Evolutionary conservation across 2,113 vertebrate species (phyloP).

Genomic region (Cephalopholis sonnerati): DNA sequence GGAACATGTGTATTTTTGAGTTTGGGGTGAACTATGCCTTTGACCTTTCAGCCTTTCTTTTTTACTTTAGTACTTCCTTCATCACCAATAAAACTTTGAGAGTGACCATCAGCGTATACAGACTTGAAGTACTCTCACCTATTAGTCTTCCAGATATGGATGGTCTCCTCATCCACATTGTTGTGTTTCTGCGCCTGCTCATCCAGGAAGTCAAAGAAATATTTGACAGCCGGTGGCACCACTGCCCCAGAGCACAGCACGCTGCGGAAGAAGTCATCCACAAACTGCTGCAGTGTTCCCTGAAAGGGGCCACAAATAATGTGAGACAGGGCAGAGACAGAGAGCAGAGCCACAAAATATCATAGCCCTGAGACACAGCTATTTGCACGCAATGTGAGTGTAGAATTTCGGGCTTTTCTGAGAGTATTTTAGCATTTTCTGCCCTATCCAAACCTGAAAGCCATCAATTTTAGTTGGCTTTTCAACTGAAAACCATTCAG

Average conservation of each 20-base stretch:
- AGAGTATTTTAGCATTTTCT: slow-evolving; percentile 14
- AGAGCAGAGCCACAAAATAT: slow-evolving; percentile 20
- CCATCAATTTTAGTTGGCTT: slow-evolving; percentile 11
- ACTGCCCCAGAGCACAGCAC: slow-evolving; percentile 92
- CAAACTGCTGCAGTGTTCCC: slow-evolving; percentile 98
- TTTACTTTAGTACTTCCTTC: not conserved
- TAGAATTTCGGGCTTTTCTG: slow-evolving; percentile 1
- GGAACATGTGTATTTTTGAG: too few species aligned
- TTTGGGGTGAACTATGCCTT: too few species aligned
- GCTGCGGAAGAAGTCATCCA: slow-evolving; percentile 97
- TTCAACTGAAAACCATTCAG: not conserved
- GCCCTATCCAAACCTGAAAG: not conserved
- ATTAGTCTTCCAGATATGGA: slow-evolving; percentile 99
- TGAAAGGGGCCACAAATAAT: slow-evolving; percentile 74
- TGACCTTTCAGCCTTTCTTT: too few species aligned
- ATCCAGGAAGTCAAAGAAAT: slow-evolving; percentile 98
- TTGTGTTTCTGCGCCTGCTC: slow-evolving; percentile 96
- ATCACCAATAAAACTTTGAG: not conserved
- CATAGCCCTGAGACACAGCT: slow-evolving; percentile 8
- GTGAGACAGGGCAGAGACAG: slow-evolving; percentile 52
- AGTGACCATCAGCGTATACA: not conserved
- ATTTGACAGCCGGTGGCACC: slow-evolving; percentile 96
- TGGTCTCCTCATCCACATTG: slow-evolving; percentile 96
- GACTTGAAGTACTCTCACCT: slow-evolving; percentile 81
- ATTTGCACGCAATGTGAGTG: slow-evolving; percentile 14